phyloP scores from a whole-genome alignment of 2,888 invertebrate genomes.

The Charanyca ferruginea region DNA sequence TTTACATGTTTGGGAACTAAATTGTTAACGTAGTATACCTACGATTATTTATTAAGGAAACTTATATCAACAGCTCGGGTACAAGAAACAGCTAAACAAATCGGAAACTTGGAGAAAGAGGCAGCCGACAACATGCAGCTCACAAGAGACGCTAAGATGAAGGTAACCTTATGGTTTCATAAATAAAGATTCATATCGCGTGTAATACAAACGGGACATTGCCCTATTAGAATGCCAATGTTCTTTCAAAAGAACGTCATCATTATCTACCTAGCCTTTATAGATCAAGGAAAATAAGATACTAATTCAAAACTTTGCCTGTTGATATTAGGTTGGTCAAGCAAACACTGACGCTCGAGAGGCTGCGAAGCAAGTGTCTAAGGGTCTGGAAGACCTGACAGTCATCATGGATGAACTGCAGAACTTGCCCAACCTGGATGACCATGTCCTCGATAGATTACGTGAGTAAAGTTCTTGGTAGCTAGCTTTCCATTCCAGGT shows the following conservation, averaged over 20 bases:
- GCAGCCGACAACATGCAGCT: slow-evolving; percentile 93
- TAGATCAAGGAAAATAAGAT: no score
- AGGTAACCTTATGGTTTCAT: slow-evolving; percentile 80
- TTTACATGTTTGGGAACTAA: no score
- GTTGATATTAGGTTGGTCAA: slow-evolving; percentile 94
- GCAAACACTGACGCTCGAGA: slow-evolving; percentile 96
- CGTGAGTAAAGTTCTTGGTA: slow-evolving; percentile 78
- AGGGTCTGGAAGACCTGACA: slow-evolving; percentile 95
- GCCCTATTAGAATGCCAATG: no score
- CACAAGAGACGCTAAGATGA: slow-evolving; percentile 94
- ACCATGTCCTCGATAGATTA: slow-evolving; percentile 92
- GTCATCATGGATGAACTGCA: slow-evolving; percentile 95
- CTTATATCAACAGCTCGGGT: slow-evolving; percentile 92
- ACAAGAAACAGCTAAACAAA: slow-evolving; percentile 93
- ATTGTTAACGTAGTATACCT: no score
- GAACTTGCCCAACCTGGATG: slow-evolving; percentile 94
- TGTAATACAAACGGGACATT: no score
- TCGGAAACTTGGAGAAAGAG: slow-evolving; percentile 92
- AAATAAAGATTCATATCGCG: no score
- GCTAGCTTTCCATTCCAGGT: no score
- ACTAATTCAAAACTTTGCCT: background rate
- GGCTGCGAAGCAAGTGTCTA: slow-evolving; percentile 95
- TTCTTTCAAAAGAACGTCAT: no score
- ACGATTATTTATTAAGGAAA: background rate
- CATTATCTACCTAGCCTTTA: no score